Conservation (phyloP, 2,113 vertebrate genomes). For the Boulengeromyrus knoepffleri region DNA sequence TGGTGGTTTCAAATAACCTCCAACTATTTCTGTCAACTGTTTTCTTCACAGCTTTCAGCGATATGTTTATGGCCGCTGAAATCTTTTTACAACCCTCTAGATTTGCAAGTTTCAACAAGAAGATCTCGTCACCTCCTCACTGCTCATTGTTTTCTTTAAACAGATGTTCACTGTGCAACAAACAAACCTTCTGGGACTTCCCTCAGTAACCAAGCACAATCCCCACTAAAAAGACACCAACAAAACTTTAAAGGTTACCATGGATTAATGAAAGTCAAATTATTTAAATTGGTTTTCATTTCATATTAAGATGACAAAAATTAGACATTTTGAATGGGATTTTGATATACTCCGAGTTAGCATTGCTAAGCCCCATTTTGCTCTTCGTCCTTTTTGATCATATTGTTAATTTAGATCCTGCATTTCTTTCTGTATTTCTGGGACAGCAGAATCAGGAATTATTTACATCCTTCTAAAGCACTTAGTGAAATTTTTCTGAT, state of each 20-base stretch:
- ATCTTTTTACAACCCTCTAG: background rate
- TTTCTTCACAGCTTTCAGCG: background rate
- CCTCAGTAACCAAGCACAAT: background rate
- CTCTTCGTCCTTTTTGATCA: background rate
- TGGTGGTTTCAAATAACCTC: background rate
- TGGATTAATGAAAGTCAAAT: background rate
- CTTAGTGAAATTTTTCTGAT: background rate
- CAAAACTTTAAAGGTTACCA: background rate
- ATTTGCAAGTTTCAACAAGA: background rate
- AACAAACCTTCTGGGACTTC: background rate
- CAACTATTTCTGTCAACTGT: background rate
- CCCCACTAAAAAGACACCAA: background rate
- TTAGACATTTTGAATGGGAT: background rate
- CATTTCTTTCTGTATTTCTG: background rate
- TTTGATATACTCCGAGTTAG: background rate
- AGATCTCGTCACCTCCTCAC: background rate
- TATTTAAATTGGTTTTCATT: background rate
- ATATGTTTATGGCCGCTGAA: background rate
- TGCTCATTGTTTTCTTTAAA: constrained; percentile 1
- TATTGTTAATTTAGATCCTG: background rate
- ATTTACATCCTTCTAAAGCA: background rate
- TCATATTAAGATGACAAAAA: background rate
- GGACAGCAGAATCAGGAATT: background rate
- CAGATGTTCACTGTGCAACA: background rate
- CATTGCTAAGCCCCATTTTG: background rate